Percentiles rank a stretch among this genome's conserved stretches.
Evolutionary conservation across 1,140 invertebrate genomes (phyloP).

Genomic region (Philotrypesis tridentata): DNA sequence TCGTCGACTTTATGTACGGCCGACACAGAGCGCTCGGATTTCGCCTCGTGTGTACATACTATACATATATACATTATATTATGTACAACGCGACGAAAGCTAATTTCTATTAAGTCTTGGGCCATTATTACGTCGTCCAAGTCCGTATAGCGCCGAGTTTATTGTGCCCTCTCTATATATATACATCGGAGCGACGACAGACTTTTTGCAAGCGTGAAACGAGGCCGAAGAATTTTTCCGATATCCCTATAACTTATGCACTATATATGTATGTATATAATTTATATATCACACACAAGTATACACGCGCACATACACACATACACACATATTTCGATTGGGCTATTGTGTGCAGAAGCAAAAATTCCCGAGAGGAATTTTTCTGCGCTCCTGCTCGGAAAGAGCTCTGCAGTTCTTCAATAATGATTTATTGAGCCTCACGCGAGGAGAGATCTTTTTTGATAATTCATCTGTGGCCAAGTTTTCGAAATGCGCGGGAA

Average conservation of each 20-base stretch:
- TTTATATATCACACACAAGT: too few species aligned
- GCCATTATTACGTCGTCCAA: background rate
- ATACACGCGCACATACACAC: too few species aligned
- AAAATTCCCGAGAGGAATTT: slow-evolving; percentile 11
- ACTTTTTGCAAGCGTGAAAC: background rate
- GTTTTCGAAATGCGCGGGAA: background rate
- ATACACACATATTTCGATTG: background rate
- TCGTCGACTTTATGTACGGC: slow-evolving; percentile 18
- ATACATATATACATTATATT: background rate
- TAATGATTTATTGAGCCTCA: slow-evolving; percentile 39
- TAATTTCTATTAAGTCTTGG: slow-evolving; percentile 27
- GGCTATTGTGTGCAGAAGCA: background rate
- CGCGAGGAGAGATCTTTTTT: slow-evolving; percentile 19
- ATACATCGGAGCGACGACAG: background rate
- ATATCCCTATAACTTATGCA: background rate
- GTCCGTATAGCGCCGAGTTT: background rate
- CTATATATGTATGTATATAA: too few species aligned
- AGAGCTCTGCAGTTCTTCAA: slow-evolving; percentile 3
- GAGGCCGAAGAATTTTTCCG: slow-evolving; percentile 11
- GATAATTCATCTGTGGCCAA: slow-evolving; percentile 18
- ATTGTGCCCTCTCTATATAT: too few species aligned
- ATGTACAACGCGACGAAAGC: slow-evolving; percentile 1
- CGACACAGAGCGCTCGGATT: background rate
- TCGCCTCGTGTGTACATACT: background rate
- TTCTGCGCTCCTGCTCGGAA: too few species aligned